Percentiles rank a stretch among this genome's conserved stretches.
phyloP scores from a whole-genome alignment of 2,888 invertebrate species.

The Pocota personata region DNA sequence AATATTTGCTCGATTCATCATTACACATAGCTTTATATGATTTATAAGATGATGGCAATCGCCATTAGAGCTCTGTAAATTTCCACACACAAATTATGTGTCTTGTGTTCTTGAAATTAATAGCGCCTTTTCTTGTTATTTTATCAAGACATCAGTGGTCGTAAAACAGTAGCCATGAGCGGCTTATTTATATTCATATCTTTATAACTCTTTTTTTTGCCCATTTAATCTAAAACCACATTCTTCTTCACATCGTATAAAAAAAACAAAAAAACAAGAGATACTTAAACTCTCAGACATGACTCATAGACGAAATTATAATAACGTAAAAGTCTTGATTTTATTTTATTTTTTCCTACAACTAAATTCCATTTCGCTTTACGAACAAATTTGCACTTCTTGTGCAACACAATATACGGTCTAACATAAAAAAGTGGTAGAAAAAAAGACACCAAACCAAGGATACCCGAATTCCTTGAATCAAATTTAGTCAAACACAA shows the following conservation, averaged over 20 bases:
- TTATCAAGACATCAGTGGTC: conserved; percentile 39
- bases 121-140: conserved; percentile 41
- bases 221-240: conserved; percentile 12
- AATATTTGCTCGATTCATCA: not conserved
- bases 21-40: not conserved
- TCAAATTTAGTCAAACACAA: conserved; percentile 70
- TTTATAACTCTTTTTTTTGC: not conserved
- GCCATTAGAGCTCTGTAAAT: not conserved
- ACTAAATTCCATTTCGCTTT: conserved; percentile 21
- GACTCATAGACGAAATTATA: conserved; percentile 48
- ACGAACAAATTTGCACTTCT: conserved; percentile 42
- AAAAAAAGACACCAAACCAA: conserved; percentile 19
- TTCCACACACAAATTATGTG: not conserved
- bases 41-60: not conserved
- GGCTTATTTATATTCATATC: conserved; percentile 55
- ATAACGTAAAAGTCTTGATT: not conserved
- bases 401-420: conserved; percentile 25
- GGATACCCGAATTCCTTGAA: conserved; percentile 73
- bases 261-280: too few species aligned
- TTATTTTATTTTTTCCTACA: not conserved
- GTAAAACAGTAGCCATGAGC: conserved; percentile 58
- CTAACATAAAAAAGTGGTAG: conserved; percentile 9
- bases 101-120: conserved; percentile 42
- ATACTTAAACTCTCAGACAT: conserved; percentile 24
- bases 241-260: conserved; percentile 25